Conservation (phyloP, 1,140 invertebrate species). For the Brachionus calyciflorus region DNA sequence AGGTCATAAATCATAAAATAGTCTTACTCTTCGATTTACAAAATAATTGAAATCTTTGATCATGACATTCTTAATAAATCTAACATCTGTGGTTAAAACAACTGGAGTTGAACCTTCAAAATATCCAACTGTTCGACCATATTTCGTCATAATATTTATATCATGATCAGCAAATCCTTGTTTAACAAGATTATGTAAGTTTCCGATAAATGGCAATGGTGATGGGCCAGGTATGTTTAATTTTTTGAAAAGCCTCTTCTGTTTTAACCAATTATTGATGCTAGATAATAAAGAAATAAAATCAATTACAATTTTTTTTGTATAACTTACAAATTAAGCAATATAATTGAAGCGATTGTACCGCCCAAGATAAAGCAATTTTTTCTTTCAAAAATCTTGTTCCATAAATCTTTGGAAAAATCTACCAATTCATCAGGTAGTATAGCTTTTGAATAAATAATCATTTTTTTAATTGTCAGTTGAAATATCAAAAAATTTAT, state of each 20-base stretch:
- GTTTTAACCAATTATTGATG: conserved; percentile 6
- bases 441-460: too few relatives aligned
- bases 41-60: conserved; percentile 50
- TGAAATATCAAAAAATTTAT: too few relatives aligned
- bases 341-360: too few relatives aligned
- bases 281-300: too few relatives aligned
- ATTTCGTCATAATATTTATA: conserved; percentile 27
- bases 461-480: too few relatives aligned
- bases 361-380: too few relatives aligned
- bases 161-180: conserved; percentile 34
- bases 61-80: conserved; percentile 49
- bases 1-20: too few relatives aligned
- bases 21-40: conserved; percentile 48
- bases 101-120: conserved; percentile 48
- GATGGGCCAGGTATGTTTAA: conserved; percentile 33
- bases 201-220: conserved; percentile 15
- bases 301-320: too few relatives aligned
- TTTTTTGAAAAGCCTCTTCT: background rate
- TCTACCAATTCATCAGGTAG: too few relatives aligned
- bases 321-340: too few relatives aligned
- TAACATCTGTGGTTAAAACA: conserved; percentile 47
- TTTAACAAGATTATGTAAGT: background rate
- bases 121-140: conserved; percentile 36
- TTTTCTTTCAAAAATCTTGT: too few relatives aligned
- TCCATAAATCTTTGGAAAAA: too few relatives aligned